Base-by-base conservation (phyloP, 2,113 vertebrate species). In the Labeo rohita region DNA sequence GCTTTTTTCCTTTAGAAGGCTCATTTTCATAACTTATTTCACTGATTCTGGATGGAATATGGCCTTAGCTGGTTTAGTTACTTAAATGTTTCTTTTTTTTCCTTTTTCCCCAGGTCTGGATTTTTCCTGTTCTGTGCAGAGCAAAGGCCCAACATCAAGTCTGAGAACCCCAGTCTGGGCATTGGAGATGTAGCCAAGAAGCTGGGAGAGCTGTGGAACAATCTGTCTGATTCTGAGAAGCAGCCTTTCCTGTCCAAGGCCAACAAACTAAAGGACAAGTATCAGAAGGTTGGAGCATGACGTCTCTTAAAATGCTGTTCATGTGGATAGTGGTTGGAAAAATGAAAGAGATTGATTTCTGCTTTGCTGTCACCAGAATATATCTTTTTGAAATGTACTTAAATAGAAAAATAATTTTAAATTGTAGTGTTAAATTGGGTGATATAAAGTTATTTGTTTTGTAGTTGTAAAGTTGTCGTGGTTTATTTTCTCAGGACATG, bases 111-210 rank as follows among this genome's bases (percentile, higher is more conserved):
- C 85, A 97, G 96, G 91, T 97, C 96, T 88, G 96, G 96, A 77
- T 96, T 97, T 92, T 96, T 97, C 92, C 90, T 97, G 18, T 97
- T 97, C 90, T 97, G 96, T 88, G 95, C 95, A 21, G 96, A 97
- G 85, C 95, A 96, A 82, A 96, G 95, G 83, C 96, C 96, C 76
- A 95, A 95, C 91, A 97, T 96, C 90, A 97, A 97, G 65, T 95
- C 96, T 47, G 95, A 95, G 87, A 95, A 95, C 87, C 96, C 96
- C 61, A 95, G 95, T 63, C 93, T 97, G 88, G 95, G 95, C 28
- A 96, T 96, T 23, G 96, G 96, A 5, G 95, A 97, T 0, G 95
- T 97, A 90, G 96, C 96, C 0, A 97, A 97, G 89, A 96, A 96
- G 87, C 92, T 97, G 89, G 96, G 96, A 0, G 96, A 96, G 88